phyloP scores from a whole-genome alignment of 2,113 vertebrate species.

The Carassius auratus region DNA sequence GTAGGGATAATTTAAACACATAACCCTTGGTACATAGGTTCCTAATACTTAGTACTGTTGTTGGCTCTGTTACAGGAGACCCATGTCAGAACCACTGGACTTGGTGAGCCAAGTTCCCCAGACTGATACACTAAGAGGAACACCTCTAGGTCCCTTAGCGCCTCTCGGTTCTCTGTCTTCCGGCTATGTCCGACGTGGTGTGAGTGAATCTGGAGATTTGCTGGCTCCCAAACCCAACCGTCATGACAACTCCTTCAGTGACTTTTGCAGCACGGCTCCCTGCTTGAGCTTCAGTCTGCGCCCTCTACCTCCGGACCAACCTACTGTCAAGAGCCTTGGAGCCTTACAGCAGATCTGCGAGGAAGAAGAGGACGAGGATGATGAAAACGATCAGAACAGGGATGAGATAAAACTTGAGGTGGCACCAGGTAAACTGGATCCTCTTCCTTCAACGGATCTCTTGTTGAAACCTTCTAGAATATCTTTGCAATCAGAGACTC shows the following conservation, averaged over 20 bases:
- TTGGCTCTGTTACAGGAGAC: slow-evolving; percentile 56
- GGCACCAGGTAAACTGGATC: neutral
- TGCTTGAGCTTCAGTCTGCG: slow-evolving; percentile 56
- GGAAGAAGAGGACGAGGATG: slow-evolving; percentile 84
- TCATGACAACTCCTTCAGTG: slow-evolving; percentile 59
- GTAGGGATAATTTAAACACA: neutral
- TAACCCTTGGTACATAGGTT: neutral
- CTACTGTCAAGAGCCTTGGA: slow-evolving; percentile 74
- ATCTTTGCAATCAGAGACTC: neutral
- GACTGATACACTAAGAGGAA: slow-evolving; percentile 50
- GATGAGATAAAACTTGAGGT: neutral
- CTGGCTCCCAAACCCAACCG: slow-evolving; percentile 60
- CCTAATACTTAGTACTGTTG: neutral
- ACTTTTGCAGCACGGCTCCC: slow-evolving; percentile 60
- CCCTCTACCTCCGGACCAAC: slow-evolving; percentile 65
- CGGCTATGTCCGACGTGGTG: slow-evolving; percentile 62
- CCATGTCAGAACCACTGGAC: slow-evolving; percentile 50
- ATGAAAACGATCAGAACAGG: slow-evolving; percentile 67
- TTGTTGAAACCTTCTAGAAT: slow-evolving; percentile 11
- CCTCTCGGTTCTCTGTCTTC: slow-evolving; percentile 62
- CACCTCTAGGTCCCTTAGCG: slow-evolving; percentile 64
- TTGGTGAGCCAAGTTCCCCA: slow-evolving; percentile 56
- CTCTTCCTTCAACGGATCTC: neutral
- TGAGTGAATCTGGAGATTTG: slow-evolving; percentile 73
- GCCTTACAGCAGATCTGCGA: slow-evolving; percentile 86